Percentiles rank a stretch among this genome's conserved stretches.
Evolutionary conservation across 1,140 invertebrate species (phyloP).

Genomic region (Luehdorfia chinensis): DNA sequence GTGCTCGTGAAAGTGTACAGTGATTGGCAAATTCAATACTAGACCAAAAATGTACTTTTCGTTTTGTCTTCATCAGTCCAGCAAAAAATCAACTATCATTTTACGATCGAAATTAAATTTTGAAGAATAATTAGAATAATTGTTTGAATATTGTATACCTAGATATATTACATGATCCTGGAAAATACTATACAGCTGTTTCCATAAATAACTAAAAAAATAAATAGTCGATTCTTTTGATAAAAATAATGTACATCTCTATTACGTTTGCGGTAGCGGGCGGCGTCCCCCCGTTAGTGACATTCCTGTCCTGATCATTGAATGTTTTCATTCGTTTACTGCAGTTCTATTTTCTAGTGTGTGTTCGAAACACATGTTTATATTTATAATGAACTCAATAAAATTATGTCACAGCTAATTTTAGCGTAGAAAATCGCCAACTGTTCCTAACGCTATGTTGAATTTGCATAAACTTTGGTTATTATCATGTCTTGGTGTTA

Average conservation of each 20-base stretch:
- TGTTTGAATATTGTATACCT: no score
- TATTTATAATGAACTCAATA: slow-evolving; percentile 53
- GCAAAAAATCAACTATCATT: no score
- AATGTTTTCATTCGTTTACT: slow-evolving; percentile 21
- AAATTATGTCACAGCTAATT: slow-evolving; percentile 52
- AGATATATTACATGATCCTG: no score
- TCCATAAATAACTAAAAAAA: no score
- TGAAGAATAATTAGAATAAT: no score
- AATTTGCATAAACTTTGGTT: slow-evolving; percentile 69
- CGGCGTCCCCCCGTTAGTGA: background rate
- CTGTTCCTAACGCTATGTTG: slow-evolving; percentile 50
- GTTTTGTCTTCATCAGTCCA: no score
- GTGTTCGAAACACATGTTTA: slow-evolving; percentile 43
- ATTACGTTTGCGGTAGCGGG: background rate
- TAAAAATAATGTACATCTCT: background rate
- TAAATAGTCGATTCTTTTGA: background rate
- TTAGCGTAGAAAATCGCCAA: slow-evolving; percentile 32
- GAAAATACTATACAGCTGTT: no score
- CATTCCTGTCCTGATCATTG: slow-evolving; percentile 1
- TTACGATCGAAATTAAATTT: no score
- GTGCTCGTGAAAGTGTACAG: no score
- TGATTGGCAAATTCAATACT: no score
- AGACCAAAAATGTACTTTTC: no score
- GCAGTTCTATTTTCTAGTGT: slow-evolving; percentile 41
- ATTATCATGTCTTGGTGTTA: slow-evolving; percentile 59